phyloP scores from a whole-genome alignment of 2,888 invertebrate species.

The Eupsilia transversa region DNA sequence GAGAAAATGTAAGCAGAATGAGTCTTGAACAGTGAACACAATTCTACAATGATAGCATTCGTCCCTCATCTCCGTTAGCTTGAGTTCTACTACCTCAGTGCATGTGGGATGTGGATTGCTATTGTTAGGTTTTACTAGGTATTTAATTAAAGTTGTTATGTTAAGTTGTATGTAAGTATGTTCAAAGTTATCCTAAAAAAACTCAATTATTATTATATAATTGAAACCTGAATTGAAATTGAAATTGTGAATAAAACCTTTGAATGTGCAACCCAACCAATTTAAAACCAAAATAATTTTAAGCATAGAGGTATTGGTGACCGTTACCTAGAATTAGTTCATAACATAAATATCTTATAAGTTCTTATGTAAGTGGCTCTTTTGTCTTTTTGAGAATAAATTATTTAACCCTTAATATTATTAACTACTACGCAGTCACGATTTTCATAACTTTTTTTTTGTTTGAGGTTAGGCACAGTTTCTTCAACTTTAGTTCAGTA shows the following conservation, averaged over 20 bases:
- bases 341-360: too few relatives aligned
- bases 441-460: not conserved
- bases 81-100: not conserved
- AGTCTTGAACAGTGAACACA: not conserved
- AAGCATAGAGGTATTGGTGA: too few relatives aligned
- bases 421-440: not conserved
- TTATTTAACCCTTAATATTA: too few relatives aligned
- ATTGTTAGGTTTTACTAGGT: not conserved
- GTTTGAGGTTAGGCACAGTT: not conserved
- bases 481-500: not conserved
- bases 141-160: not conserved
- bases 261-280: too few relatives aligned
- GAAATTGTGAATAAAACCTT: too few relatives aligned
- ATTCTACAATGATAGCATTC: not conserved
- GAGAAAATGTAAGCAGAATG: not conserved
- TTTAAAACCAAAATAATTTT: too few relatives aligned
- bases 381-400: too few relatives aligned
- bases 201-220: too few relatives aligned
- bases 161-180: not conserved
- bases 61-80: not conserved
- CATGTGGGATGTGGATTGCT: not conserved
- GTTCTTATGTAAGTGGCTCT: too few relatives aligned
- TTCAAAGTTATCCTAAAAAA: too few relatives aligned
- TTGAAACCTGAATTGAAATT: too few relatives aligned
- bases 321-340: too few relatives aligned